phyloP scores from a whole-genome alignment of 2,113 vertebrate species.

The Caracal caracal region DNA sequence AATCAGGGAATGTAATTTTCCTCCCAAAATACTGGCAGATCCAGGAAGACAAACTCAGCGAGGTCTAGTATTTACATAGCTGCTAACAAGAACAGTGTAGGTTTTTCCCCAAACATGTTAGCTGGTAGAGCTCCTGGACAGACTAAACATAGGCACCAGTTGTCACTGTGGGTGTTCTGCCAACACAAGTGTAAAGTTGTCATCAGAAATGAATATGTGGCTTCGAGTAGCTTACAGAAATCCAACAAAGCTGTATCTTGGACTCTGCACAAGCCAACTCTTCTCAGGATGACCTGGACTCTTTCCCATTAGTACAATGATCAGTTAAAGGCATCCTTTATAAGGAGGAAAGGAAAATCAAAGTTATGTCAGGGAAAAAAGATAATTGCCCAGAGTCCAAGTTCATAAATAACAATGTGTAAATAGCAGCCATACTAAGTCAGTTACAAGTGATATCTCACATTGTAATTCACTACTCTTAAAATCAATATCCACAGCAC shows the following conservation, averaged over 20 bases:
- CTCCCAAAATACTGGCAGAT: conserved; percentile 30
- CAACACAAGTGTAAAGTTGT: conserved; percentile 79
- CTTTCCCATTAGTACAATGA: conserved; percentile 57
- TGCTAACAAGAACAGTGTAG: conserved; percentile 66
- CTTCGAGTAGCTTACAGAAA: conserved; percentile 69
- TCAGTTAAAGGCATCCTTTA: conserved; percentile 58
- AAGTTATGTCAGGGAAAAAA: conserved; percentile 35
- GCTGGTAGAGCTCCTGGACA: conserved; percentile 68
- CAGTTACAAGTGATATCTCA: background rate
- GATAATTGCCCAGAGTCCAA: conserved; percentile 13
- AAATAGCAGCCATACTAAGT: background rate
- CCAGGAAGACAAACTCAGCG: conserved; percentile 52
- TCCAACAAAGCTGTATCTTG: conserved; percentile 61
- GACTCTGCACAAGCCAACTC: conserved; percentile 59
- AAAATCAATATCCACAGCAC: conserved; percentile 20
- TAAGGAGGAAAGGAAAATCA: conserved; percentile 51
- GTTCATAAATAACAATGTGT: conserved; percentile 46
- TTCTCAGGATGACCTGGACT: conserved; percentile 62
- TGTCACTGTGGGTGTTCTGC: conserved; percentile 79
- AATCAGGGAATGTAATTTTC: background rate
- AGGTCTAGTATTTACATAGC: conserved; percentile 69
- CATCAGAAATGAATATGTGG: conserved; percentile 76
- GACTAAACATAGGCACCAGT: conserved; percentile 79
- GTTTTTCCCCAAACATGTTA: conserved; percentile 54
- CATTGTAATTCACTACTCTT: conserved; percentile 31